phyloP scores from a whole-genome alignment of 2,888 invertebrate species.

The Stegophylla sp. region DNA sequence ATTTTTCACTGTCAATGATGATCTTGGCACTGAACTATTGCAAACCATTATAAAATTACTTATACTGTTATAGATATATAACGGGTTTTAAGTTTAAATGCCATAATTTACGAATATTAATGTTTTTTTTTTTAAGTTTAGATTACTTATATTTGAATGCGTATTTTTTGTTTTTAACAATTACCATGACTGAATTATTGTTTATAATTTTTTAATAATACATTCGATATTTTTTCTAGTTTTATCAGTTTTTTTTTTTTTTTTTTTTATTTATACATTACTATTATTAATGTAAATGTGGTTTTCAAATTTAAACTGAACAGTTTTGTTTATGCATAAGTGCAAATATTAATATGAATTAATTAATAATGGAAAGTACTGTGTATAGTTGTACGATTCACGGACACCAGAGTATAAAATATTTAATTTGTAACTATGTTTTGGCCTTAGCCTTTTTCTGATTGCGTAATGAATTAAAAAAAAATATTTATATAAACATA shows the following conservation, averaged over 20 bases:
- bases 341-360: conserved; percentile 11
- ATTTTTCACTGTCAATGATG: not conserved
- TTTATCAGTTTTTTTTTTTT: not conserved
- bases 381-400: no score
- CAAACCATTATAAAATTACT: not conserved
- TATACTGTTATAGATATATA: not conserved
- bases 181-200: conserved; percentile 41
- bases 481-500: no score
- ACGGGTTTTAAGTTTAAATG: conserved; percentile 1
- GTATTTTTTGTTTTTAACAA: not conserved
- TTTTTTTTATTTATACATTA: no score
- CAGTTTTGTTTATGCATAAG: not conserved
- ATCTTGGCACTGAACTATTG: not conserved
- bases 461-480: no score
- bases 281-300: conserved; percentile 30
- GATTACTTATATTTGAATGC: no score
- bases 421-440: no score
- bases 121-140: not conserved
- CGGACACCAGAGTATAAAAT: no score
- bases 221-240: not conserved
- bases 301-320: not conserved
- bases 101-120: conserved; percentile 5
- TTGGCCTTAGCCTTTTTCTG: no score
- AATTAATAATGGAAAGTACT: no score
- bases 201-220: not conserved